These are phyloP conservation scores for Siderastrea radians DNA, from an alignment of 92 coral and sea anemone genomes.

Conservation along the genomic window DNA sequence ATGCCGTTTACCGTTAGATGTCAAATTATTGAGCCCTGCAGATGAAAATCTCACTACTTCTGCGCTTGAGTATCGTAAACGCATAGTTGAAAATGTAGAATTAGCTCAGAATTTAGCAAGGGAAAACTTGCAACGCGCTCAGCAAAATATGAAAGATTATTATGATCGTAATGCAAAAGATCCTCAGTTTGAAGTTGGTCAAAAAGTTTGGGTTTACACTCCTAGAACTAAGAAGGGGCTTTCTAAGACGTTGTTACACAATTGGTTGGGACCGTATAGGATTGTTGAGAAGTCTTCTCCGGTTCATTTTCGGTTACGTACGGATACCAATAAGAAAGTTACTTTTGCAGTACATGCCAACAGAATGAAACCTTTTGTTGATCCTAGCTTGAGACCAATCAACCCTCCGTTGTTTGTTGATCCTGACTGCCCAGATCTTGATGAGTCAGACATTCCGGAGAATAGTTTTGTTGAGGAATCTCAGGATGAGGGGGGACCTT, in stretches of 20 bases:
- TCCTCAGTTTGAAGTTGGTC: too few relatives aligned
- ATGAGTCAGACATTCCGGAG: constrained; percentile 11
- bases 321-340: constrained; percentile 10
- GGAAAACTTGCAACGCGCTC: too few relatives aligned
- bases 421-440: neutral
- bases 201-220: constrained; percentile 68
- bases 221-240: constrained; percentile 55
- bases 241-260: neutral
- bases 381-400: constrained; percentile 34
- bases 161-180: too few relatives aligned
- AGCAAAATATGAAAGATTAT: too few relatives aligned
- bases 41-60: too few relatives aligned
- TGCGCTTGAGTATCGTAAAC: too few relatives aligned
- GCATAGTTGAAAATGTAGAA: too few relatives aligned
- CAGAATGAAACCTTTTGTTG: constrained; percentile 30
- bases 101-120: too few relatives aligned
- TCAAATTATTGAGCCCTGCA: too few relatives aligned
- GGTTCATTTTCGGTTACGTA: constrained; percentile 21
- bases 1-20: too few relatives aligned
- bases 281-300: constrained; percentile 24
- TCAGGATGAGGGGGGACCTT: too few relatives aligned
- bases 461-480: neutral
- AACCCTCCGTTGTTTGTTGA: constrained; percentile 28
- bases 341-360: constrained; percentile 10
- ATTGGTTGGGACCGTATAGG: constrained; percentile 42